phyloP scores from a whole-genome alignment of 1,140 invertebrate genomes.

The Psilanteris sp. region DNA sequence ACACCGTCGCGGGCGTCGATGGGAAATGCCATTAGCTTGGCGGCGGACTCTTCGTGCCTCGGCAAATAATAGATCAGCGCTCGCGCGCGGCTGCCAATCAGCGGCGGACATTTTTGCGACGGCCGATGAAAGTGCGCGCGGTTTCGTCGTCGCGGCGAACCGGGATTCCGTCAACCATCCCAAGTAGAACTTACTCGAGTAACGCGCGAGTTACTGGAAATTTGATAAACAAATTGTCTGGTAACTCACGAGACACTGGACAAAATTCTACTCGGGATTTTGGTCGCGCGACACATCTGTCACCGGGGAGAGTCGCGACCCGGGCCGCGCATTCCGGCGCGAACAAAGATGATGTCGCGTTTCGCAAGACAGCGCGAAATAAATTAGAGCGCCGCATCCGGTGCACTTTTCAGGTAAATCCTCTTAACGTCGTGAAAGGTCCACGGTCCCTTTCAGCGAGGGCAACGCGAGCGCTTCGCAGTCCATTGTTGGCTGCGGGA shows the following conservation, averaged over 20 bases:
- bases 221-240: no score
- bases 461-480: conserved; percentile 66
- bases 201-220: no score
- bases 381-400: conserved; percentile 76
- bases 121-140: conserved; percentile 16
- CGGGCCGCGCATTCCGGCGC: no score
- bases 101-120: conserved; percentile 22
- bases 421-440: conserved; percentile 71
- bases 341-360: conserved; percentile 32
- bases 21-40: conserved; percentile 8
- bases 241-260: no score
- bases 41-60: conserved; percentile 1
- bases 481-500: conserved; percentile 74
- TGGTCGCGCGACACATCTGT: no score
- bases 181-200: no score
- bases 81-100: conserved; percentile 25
- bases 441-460: conserved; percentile 48
- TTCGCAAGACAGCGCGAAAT: conserved; percentile 63
- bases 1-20: not conserved
- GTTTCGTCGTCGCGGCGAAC: conserved; percentile 4
- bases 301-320: no score
- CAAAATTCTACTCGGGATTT: no score
- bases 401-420: conserved; percentile 72
- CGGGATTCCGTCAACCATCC: no score
- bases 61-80: conserved; percentile 13